These are phyloP conservation scores for Chaenogobius annularis DNA, from an alignment of 2,113 vertebrate genomes.

Conservation along the genomic window DNA sequence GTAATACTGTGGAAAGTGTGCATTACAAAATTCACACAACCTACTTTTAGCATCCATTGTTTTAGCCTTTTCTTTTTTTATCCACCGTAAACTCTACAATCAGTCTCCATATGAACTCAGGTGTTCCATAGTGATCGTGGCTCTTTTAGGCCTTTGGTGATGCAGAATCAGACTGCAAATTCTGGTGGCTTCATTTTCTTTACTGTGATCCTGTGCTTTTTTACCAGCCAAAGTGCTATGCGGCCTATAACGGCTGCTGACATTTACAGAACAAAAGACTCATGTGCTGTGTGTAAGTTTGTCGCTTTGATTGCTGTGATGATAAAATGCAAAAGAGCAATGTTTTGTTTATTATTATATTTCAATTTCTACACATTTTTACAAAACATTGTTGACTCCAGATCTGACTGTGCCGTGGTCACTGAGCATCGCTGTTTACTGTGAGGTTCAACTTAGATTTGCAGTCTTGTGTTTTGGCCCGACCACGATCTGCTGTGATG, in stretches of 20 bases:
- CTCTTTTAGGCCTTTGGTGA: slow-evolving; percentile 18
- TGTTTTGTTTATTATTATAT: slow-evolving; percentile 21
- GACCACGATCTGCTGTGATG: slow-evolving; percentile 15
- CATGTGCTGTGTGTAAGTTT: slow-evolving; percentile 21
- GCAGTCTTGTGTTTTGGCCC: slow-evolving; percentile 3
- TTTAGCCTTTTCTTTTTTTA: slow-evolving; percentile 5
- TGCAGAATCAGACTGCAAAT: slow-evolving; percentile 16
- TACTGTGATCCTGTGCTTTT: slow-evolving; percentile 59
- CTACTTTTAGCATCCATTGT: background rate
- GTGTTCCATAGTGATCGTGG: slow-evolving; percentile 27
- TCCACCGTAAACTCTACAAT: background rate
- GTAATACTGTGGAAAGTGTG: background rate
- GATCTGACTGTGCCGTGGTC: slow-evolving; percentile 30
- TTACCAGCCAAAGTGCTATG: slow-evolving; percentile 50
- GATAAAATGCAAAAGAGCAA: slow-evolving; percentile 17
- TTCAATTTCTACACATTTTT: slow-evolving; percentile 8
- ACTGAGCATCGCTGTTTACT: slow-evolving; percentile 20
- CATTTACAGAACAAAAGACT: slow-evolving; percentile 31
- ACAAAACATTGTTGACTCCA: slow-evolving; percentile 8
- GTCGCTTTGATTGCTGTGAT: slow-evolving; percentile 24
- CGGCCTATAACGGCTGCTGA: slow-evolving; percentile 41
- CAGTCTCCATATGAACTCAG: slow-evolving; percentile 34
- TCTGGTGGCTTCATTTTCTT: slow-evolving; percentile 34
- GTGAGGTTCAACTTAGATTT: slow-evolving; percentile 8
- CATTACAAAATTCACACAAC: background rate